Evolutionary conservation across 2,888 invertebrate genomes (phyloP).

Genomic region (Papilio demoleus): DNA sequence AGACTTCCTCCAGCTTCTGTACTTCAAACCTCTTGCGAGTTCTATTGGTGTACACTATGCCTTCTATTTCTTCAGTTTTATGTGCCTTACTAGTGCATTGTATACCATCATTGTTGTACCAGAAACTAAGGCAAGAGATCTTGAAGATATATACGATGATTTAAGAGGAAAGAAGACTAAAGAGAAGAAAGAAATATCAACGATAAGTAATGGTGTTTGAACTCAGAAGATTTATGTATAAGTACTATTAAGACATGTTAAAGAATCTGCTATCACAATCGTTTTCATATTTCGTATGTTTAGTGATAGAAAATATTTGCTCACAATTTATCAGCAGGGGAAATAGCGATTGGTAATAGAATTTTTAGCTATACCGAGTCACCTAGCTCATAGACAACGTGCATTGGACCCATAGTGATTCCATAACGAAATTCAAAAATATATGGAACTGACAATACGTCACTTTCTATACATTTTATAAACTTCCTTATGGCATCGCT

Average conservation of each 20-base stretch:
- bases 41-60: conserved; percentile 49
- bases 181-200: conserved; percentile 34
- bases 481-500: too few relatives aligned
- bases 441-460: too few relatives aligned
- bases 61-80: conserved; percentile 50
- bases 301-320: neutral
- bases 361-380: too few relatives aligned
- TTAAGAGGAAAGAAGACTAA: conserved; percentile 45
- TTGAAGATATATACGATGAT: conserved; percentile 51
- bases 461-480: too few relatives aligned
- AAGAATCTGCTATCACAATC: neutral
- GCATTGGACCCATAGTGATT: too few relatives aligned
- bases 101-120: conserved; percentile 48
- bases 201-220: conserved; percentile 2
- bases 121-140: conserved; percentile 49
- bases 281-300: neutral
- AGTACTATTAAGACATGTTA: neutral
- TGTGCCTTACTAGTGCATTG: conserved; percentile 48
- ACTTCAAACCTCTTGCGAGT: conserved; percentile 48
- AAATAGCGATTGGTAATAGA: neutral
- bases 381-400: too few relatives aligned
- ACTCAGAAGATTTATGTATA: neutral
- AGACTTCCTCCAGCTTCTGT: conserved; percentile 50
- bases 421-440: too few relatives aligned
- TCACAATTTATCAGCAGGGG: neutral